A percentile compares a stretch with the other conserved stretches of the same genome.
phyloP scores from a whole-genome alignment of 2,888 invertebrate species.

The Nephrocerus scutellatus region DNA sequence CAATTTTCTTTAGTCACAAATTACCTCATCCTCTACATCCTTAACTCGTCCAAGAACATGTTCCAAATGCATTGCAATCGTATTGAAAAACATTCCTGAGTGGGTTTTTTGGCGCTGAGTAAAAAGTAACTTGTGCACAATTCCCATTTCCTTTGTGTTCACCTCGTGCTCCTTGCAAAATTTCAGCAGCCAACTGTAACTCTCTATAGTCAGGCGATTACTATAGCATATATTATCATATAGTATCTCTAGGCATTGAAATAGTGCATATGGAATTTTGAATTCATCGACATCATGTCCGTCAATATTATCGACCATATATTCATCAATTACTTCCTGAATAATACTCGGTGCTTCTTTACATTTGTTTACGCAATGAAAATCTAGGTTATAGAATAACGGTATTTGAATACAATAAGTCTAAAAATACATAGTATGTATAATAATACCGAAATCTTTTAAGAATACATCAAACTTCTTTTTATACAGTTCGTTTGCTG shows the following conservation, averaged over 20 bases:
- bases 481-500: slow-evolving; percentile 35
- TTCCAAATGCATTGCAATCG: slow-evolving; percentile 37
- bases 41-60: slow-evolving; percentile 32
- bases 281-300: slow-evolving; percentile 25
- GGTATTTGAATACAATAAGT: neutral
- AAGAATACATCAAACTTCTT: slow-evolving; percentile 39
- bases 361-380: slow-evolving; percentile 23
- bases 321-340: slow-evolving; percentile 36
- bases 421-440: neutral
- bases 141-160: slow-evolving; percentile 30
- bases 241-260: slow-evolving; percentile 40
- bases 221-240: slow-evolving; percentile 38
- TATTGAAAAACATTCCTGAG: slow-evolving; percentile 41
- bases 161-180: slow-evolving; percentile 38
- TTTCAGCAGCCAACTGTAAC: slow-evolving; percentile 41
- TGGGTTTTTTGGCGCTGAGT: slow-evolving; percentile 42
- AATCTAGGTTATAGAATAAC: slow-evolving; percentile 22
- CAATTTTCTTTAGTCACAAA: slow-evolving; percentile 3
- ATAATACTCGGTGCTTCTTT: slow-evolving; percentile 32
- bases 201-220: slow-evolving; percentile 36
- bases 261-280: slow-evolving; percentile 31
- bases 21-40: slow-evolving; percentile 24
- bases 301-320: slow-evolving; percentile 29
- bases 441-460: slow-evolving; percentile 35
- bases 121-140: slow-evolving; percentile 42